Evolutionary conservation across 2,888 invertebrate species (phyloP), one percentile per base, ranked within the genome.

Genomic region (Deroplatys truncata): DNA sequence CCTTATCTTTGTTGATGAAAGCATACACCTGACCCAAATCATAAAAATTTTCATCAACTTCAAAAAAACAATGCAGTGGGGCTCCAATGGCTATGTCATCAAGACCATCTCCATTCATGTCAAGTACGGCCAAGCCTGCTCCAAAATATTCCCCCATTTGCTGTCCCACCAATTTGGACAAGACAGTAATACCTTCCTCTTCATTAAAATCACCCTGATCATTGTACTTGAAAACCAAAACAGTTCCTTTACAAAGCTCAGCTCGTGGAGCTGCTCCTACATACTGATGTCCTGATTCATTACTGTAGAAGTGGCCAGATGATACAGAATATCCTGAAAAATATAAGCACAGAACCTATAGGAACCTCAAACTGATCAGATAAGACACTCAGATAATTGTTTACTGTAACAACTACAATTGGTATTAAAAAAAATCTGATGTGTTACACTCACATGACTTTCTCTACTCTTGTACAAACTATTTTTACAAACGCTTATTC

Each of bases 71-170:
- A 89, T 92, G 92, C 84, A 93, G 91, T 0, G 97, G 96, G 0
- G 96, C 96, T 0, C 96, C 96, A 7, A 97, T 94, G 20, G 96
- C 93, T 10, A 96, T 92, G 92, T 96, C 97, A 90, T 95, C 95
- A 25, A 93, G 93, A 0, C 94, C 94, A 92, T 96, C 96, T 1
- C 94, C 94, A 92, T 96, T 96, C 13, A 96, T 92, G 92, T 96
- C 96, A 85, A 95, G 95, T 5, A 95, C 94, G 28, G 95, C 92
- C 16, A 97, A 92, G 2, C 95, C 92, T 31, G 95, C 94, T 0
- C 96, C 96, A 92, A 96, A 97, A 92, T 96, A 96, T 92, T 96
- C 96, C 0, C 96, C 96, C 89, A 95, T 93, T 91, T 95, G 94
- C 20, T 92, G 92, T 0, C 95, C 95, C 35, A 92, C 91, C 1